These are phyloP conservation scores for Poecilia picta DNA, from an alignment of 2,797 vertebrate species.

Conservation along the genomic window DNA sequence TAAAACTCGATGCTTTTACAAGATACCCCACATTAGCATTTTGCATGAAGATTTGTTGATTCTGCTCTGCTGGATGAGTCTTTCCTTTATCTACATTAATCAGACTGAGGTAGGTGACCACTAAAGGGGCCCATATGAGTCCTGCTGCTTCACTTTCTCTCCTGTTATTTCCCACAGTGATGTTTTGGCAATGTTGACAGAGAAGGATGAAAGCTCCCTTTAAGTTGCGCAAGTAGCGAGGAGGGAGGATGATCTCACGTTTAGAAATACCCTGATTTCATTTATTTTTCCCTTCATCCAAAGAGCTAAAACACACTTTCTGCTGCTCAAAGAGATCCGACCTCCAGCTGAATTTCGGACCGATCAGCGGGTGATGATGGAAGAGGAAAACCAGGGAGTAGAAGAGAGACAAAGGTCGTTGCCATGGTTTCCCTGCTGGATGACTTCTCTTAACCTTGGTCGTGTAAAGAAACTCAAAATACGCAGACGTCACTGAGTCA, in stretches of 20 bases:
- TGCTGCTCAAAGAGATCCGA: constrained; percentile 9
- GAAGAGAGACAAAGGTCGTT: constrained; percentile 50
- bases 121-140: constrained; percentile 40
- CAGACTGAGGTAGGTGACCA: constrained; percentile 58
- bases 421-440: constrained; percentile 52
- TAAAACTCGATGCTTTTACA: neutral
- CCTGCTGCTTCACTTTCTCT: constrained; percentile 14
- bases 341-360: constrained; percentile 38
- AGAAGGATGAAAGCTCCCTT: constrained; percentile 44
- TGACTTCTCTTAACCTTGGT: constrained; percentile 24
- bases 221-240: constrained; percentile 10
- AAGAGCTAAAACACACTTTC: neutral
- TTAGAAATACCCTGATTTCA: neutral
- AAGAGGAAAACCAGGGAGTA: constrained; percentile 25
- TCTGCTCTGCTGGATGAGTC: constrained; percentile 63
- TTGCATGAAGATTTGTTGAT: constrained; percentile 62
- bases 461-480: neutral
- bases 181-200: constrained; percentile 27
- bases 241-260: constrained; percentile 10
- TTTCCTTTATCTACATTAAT: constrained; percentile 66
- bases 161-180: constrained; percentile 11
- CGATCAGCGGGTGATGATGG: constrained; percentile 36
- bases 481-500: neutral
- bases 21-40: constrained; percentile 9
- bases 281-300: neutral